Evolutionary conservation across 2,797 vertebrate species (phyloP).

Genomic region (Brotula barbata): DNA sequence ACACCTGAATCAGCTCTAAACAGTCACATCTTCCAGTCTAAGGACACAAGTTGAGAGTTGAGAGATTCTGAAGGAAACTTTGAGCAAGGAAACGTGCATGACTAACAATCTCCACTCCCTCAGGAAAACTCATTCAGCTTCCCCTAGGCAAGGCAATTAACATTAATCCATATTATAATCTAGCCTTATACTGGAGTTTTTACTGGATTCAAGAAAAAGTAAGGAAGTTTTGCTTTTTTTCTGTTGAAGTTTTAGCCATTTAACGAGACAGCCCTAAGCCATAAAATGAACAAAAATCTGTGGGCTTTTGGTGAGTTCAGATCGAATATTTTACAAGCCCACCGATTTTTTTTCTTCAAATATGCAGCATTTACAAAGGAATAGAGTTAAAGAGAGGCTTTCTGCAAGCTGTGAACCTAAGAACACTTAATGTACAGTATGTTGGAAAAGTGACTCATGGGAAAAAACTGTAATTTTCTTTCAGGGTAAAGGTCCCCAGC

Average conservation of each 20-base stretch:
- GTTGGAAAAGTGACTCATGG: not conserved
- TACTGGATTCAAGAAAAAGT: constrained; percentile 29
- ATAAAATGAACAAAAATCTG: constrained; percentile 8
- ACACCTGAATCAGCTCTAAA: not conserved
- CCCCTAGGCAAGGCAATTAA: constrained; percentile 39
- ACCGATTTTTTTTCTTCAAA: too few species aligned
- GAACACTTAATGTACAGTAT: not conserved
- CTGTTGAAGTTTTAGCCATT: constrained; percentile 31
- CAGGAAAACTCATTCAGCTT: constrained; percentile 33
- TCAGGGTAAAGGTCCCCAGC: too few species aligned
- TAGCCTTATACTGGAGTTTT: constrained; percentile 22
- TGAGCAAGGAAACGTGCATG: constrained; percentile 19
- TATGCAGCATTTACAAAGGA: too few species aligned
- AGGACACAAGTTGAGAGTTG: constrained; percentile 1
- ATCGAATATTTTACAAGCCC: not conserved
- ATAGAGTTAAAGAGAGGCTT: not conserved
- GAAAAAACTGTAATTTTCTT: not conserved
- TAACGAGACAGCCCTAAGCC: not conserved
- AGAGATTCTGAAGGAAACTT: constrained; percentile 28
- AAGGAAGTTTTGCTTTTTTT: constrained; percentile 18
- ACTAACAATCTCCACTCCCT: constrained; percentile 32
- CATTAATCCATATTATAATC: constrained; percentile 37
- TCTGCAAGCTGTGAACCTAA: constrained; percentile 3
- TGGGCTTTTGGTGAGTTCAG: not conserved
- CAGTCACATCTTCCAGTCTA: constrained; percentile 25